phyloP scores from a whole-genome alignment of 1,140 invertebrate species.

The Polypedilum vanderplanki region DNA sequence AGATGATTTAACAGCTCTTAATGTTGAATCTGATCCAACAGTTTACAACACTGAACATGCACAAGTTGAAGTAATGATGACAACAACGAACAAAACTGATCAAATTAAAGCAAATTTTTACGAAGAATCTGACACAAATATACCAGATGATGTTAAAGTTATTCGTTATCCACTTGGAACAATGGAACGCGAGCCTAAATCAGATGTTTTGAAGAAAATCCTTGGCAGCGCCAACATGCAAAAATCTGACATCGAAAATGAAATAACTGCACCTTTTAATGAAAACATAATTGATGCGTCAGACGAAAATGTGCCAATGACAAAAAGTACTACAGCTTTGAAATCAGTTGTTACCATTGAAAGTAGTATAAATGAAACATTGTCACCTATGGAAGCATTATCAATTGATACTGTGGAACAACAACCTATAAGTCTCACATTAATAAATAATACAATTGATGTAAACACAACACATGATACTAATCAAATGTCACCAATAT shows the following conservation, averaged over 20 bases:
- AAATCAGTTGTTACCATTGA: constrained; percentile 20
- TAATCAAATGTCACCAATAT: constrained; percentile 30
- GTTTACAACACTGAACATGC: background rate
- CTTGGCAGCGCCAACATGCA: constrained; percentile 37
- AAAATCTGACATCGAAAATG: background rate
- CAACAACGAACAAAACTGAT: constrained; percentile 5
- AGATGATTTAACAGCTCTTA: constrained; percentile 5
- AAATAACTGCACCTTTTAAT: background rate
- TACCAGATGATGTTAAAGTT: constrained; percentile 54
- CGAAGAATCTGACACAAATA: constrained; percentile 45
- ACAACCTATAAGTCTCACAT: constrained; percentile 26
- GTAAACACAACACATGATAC: constrained; percentile 22
- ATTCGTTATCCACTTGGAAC: constrained; percentile 50
- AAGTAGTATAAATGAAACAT: background rate
- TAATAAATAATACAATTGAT: constrained; percentile 6
- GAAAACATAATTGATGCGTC: background rate
- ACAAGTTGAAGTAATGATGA: background rate
- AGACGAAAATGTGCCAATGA: constrained; percentile 23
- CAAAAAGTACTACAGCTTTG: background rate
- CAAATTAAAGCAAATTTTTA: constrained; percentile 40
- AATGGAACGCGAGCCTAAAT: constrained; percentile 47
- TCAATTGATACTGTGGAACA: background rate
- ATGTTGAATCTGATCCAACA: background rate
- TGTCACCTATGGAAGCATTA: background rate
- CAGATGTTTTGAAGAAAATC: constrained; percentile 50